Percentiles rank a stretch among this genome's conserved stretches.
phyloP scores from a whole-genome alignment of 1,140 invertebrate species.

The Caerostris darwini region DNA sequence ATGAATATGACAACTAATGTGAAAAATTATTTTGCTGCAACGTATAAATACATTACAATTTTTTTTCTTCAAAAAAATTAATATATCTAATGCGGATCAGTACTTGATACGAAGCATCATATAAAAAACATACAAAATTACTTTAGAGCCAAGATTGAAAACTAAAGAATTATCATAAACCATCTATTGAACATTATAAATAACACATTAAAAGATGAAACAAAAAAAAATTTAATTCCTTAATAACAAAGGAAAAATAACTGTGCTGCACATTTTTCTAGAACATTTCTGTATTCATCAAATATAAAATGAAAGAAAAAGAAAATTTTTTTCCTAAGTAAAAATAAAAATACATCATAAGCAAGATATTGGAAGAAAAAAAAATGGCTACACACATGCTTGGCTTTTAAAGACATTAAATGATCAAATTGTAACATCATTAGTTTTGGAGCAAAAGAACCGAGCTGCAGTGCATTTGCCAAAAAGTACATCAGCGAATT shows the following conservation, averaged over 20 bases:
- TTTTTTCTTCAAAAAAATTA: background rate
- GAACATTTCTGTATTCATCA: slow-evolving; percentile 23
- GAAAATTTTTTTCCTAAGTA: background rate
- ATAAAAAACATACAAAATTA: background rate
- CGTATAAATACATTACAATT: too few relatives aligned
- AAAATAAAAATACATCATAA: background rate
- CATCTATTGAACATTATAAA: background rate
- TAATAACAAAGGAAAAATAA: slow-evolving; percentile 4
- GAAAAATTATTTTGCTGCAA: too few relatives aligned
- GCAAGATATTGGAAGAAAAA: background rate
- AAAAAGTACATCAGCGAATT: slow-evolving; percentile 69
- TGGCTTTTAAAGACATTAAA: slow-evolving; percentile 76
- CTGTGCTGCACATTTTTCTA: background rate
- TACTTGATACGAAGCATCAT: too few relatives aligned
- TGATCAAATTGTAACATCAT: slow-evolving; percentile 76
- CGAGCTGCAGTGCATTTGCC: slow-evolving; percentile 31
- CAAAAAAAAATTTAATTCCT: background rate
- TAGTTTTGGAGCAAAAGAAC: slow-evolving; percentile 56
- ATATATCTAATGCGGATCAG: too few relatives aligned
- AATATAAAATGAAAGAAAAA: slow-evolving; percentile 1
- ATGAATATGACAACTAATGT: too few relatives aligned
- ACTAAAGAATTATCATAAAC: background rate
- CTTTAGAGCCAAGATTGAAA: background rate
- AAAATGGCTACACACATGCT: background rate
- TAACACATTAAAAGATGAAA: background rate